Percentiles rank a stretch among this genome's conserved stretches.
Conservation (phyloP, 2,888 invertebrate species). For the Phengaris arion region DNA sequence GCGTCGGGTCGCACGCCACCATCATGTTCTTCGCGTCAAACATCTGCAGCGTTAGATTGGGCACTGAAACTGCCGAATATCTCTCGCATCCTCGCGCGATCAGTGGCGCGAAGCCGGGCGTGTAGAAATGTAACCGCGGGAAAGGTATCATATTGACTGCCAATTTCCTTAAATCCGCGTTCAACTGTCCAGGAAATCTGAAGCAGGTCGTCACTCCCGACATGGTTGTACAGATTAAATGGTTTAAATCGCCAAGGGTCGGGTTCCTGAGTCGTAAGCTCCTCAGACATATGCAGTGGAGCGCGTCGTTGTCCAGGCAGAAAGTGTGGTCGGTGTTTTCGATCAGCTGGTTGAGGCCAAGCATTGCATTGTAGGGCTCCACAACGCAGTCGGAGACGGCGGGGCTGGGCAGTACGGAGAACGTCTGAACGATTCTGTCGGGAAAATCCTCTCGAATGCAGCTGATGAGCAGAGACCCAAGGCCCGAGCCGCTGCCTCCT, state of each 20-base stretch:
- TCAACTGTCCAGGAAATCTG: slow-evolving; percentile 79
- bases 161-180: slow-evolving; percentile 68
- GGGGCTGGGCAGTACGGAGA: slow-evolving; percentile 89
- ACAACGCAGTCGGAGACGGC: slow-evolving; percentile 85
- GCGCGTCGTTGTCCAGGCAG: slow-evolving; percentile 86
- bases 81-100: slow-evolving; percentile 91
- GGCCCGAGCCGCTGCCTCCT: slow-evolving; percentile 73
- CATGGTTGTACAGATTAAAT: slow-evolving; percentile 91
- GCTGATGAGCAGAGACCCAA: slow-evolving; percentile 85
- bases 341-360: slow-evolving; percentile 90
- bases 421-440: slow-evolving; percentile 90
- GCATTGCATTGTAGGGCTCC: slow-evolving; percentile 90
- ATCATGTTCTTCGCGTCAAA: slow-evolving; percentile 87
- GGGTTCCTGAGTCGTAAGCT: slow-evolving; percentile 87
- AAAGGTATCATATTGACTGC: slow-evolving; percentile 82
- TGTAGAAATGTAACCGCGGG: slow-evolving; percentile 80
- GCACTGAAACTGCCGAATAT: slow-evolving; percentile 93
- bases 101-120: slow-evolving; percentile 82
- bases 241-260: slow-evolving; percentile 89
- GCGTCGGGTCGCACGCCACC: slow-evolving; percentile 95
- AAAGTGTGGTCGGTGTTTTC: slow-evolving; percentile 85
- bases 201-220: slow-evolving; percentile 92
- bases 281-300: slow-evolving; percentile 88
- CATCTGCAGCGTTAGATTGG: slow-evolving; percentile 86
- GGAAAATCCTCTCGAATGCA: slow-evolving; percentile 95